Conservation (phyloP, 2,113 vertebrate genomes). For the Hipposideros armiger region DNA sequence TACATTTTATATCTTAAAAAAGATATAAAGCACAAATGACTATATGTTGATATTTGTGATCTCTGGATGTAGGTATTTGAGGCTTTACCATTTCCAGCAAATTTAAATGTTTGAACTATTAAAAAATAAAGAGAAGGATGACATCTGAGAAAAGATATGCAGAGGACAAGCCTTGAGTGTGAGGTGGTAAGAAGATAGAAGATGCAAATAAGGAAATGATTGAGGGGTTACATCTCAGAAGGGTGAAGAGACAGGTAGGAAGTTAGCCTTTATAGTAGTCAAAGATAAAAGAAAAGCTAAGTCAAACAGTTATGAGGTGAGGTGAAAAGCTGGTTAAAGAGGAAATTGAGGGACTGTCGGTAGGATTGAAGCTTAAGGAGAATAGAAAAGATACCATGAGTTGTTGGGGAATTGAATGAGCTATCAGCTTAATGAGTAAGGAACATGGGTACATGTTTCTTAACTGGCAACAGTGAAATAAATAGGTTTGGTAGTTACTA, state of each 20-base stretch:
- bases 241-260: background rate
- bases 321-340: background rate
- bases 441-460: background rate
- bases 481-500: background rate
- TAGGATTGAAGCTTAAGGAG: background rate
- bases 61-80: background rate
- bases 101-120: slow-evolving; percentile 1
- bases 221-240: background rate
- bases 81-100: background rate
- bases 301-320: background rate
- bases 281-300: background rate
- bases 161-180: background rate
- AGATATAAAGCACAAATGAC: background rate
- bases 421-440: background rate
- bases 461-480: background rate
- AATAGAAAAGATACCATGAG: background rate
- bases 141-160: background rate
- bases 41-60: background rate
- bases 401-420: background rate
- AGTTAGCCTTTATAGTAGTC: background rate
- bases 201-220: background rate
- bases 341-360: background rate
- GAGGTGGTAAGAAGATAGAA: background rate
- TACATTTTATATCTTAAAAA: background rate
- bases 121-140: background rate